Base-by-base conservation (phyloP, 2,888 invertebrate genomes). In the Julus scandinavius region DNA sequence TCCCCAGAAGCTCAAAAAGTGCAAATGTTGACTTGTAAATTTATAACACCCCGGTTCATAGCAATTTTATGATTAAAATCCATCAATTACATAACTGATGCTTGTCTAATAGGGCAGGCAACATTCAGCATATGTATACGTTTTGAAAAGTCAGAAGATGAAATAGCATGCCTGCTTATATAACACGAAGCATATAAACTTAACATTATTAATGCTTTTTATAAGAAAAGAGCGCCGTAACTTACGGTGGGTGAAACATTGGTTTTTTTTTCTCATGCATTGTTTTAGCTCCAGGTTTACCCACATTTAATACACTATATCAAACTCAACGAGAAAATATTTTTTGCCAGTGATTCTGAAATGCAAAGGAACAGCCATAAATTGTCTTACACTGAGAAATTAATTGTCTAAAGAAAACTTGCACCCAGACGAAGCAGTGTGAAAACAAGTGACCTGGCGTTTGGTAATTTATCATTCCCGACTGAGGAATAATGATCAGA, bases 391-490 rank as follows among this genome's bases (percentile, higher is more conserved):
- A 17, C 17, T 17, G 6, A 63, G n/a, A n/a, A 63, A 63, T 63
- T 63, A 63, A 63, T 17, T n/a, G n/a, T n/a, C n/a, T 45, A 63
- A 50, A 63, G n/a, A 63, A 17, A 63, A 5, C n/a, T n/a, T n/a
- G 2, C 6, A 63, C 63, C 6, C n/a, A 17, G 63, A n/a, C 20
- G n/a, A 63, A n/a, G n/a, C 63, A 63, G n/a, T n/a, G 58, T 58
- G 63, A 63, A 63, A 63, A 63, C 63, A 63, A 63, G 63, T n/a
- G 63, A n/a, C 63, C n/a, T 63, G 63, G n/a, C 6, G 7, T n/a
- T n/a, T 63, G 63, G n/a, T 6, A 17, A 63, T 63, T 63, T n/a
- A 63, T 63, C 63, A 63, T 63, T 63, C 17, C 6, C 0, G 63
- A 17, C 4, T 63, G 7, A 5, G n/a, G 17, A 63, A 63, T 63